Conservation (phyloP, 2,888 invertebrate species). For the Folsomia manolachei region DNA sequence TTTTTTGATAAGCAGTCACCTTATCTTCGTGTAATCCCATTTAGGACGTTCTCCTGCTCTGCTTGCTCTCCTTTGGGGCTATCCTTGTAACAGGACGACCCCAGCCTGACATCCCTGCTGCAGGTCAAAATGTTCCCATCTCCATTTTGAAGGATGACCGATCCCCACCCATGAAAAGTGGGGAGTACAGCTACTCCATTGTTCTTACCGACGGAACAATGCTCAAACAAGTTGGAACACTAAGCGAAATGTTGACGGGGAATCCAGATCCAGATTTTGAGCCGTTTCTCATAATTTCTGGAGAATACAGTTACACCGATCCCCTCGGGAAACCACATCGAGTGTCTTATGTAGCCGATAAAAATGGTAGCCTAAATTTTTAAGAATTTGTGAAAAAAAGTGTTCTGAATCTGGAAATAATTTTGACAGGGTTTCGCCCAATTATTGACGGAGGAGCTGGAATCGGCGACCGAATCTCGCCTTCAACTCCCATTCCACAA, state of each 20-base stretch:
- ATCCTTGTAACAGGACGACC: too few relatives aligned
- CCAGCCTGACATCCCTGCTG: too few relatives aligned
- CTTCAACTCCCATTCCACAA: not conserved
- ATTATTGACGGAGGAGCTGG: not conserved
- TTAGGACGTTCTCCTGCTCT: too few relatives aligned
- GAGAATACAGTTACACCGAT: conserved; percentile 4
- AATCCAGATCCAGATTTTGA: not conserved
- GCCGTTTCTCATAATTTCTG: not conserved
- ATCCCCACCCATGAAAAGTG: not conserved
- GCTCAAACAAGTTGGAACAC: conserved; percentile 26
- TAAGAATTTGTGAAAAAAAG: not conserved
- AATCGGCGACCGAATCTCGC: not conserved
- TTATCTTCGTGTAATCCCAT: too few relatives aligned
- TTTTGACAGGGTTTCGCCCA: not conserved
- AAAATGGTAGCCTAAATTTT: conserved; percentile 25
- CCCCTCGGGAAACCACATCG: conserved; percentile 20
- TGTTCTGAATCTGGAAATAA: not conserved
- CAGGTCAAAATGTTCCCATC: too few relatives aligned
- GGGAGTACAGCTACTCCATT: conserved; percentile 36
- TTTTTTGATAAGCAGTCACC: too few relatives aligned
- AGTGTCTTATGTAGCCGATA: conserved; percentile 35
- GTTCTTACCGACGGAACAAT: conserved; percentile 42
- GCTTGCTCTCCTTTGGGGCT: too few relatives aligned
- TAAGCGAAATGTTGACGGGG: not conserved
- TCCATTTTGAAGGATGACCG: conserved; percentile 1